Evolutionary conservation across 2,888 invertebrate species (phyloP).

Genomic region (Malthinus seriepunctatus): DNA sequence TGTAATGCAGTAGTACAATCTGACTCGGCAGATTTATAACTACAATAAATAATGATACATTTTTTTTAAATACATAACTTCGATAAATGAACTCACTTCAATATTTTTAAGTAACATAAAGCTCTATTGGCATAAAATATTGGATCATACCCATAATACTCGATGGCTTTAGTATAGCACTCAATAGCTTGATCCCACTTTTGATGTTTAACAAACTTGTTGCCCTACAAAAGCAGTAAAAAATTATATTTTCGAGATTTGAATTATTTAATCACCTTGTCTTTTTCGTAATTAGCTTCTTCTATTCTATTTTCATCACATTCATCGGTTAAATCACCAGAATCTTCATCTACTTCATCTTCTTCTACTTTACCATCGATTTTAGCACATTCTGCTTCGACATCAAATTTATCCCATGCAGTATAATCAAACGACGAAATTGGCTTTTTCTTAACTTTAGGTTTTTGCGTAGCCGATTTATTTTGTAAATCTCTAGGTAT

Average conservation of each 20-base stretch:
- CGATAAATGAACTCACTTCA: conserved; percentile 62
- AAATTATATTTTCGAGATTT: conserved; percentile 4
- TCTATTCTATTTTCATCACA: conserved; percentile 60
- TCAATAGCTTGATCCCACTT: conserved; percentile 85
- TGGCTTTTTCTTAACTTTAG: conserved; percentile 47
- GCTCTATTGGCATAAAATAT: conserved; percentile 87
- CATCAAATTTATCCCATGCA: conserved; percentile 82
- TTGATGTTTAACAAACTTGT: conserved; percentile 73
- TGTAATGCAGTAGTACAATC: conserved; percentile 83
- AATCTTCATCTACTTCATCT: conserved; percentile 52
- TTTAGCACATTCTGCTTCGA: conserved; percentile 67
- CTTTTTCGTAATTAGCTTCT: conserved; percentile 71
- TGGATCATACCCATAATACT: conserved; percentile 75
- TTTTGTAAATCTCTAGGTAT: conserved; percentile 35
- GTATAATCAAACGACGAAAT: conserved; percentile 68
- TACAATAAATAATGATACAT: conserved; percentile 43
- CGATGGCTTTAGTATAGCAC: conserved; percentile 87
- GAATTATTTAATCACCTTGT: conserved; percentile 56
- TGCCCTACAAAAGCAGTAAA: conserved; percentile 65
- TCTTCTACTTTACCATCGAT: conserved; percentile 57
- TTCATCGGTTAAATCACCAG: conserved; percentile 56
- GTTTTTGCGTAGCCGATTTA: conserved; percentile 39
- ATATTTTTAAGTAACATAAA: conserved; percentile 80
- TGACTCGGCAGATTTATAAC: conserved; percentile 70
- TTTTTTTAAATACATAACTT: conserved; percentile 1